Evolutionary conservation across 2,113 vertebrate species (phyloP).

Genomic region (Leptodactylus fuscus): DNA sequence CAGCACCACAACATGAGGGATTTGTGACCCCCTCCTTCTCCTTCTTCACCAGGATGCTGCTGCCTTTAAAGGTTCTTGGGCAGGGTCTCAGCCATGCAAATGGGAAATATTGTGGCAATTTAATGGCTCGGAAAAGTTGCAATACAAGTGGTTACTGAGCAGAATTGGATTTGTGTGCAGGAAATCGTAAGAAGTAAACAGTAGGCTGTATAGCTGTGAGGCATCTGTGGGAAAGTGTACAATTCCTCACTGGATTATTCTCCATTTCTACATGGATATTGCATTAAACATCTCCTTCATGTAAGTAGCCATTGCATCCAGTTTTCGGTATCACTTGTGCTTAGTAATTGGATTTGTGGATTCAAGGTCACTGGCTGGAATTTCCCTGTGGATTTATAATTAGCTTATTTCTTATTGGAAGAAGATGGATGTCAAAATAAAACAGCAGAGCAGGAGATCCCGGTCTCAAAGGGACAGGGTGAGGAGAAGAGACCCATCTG

Average conservation of each 20-base stretch:
- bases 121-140: conserved; percentile 50
- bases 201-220: not conserved
- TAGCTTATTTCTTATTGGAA: conserved; percentile 43
- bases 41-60: conserved; percentile 45
- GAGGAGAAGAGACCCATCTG: conserved; percentile 83
- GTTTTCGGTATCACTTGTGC: conserved; percentile 8
- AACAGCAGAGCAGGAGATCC: conserved; percentile 85
- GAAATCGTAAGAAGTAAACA: not conserved
- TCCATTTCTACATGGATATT: conserved; percentile 22
- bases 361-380: conserved; percentile 79
- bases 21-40: conserved; percentile 17
- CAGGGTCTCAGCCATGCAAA: conserved; percentile 47
- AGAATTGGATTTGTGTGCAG: conserved; percentile 28
- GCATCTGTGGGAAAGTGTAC: conserved; percentile 61
- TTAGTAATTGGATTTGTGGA: conserved; percentile 69
- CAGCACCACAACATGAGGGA: conserved; percentile 54
- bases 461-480: conserved; percentile 86
- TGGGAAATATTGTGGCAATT: conserved; percentile 43
- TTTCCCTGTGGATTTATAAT: conserved; percentile 56
- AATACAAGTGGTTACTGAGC: conserved; percentile 34
- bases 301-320: conserved; percentile 14
- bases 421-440: conserved; percentile 89
- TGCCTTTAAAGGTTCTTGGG: conserved; percentile 57
- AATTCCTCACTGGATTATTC: conserved; percentile 56
- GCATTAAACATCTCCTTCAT: not conserved